Conservation (phyloP, 2,888 invertebrate genomes). For the Chrysodeixis includens region DNA sequence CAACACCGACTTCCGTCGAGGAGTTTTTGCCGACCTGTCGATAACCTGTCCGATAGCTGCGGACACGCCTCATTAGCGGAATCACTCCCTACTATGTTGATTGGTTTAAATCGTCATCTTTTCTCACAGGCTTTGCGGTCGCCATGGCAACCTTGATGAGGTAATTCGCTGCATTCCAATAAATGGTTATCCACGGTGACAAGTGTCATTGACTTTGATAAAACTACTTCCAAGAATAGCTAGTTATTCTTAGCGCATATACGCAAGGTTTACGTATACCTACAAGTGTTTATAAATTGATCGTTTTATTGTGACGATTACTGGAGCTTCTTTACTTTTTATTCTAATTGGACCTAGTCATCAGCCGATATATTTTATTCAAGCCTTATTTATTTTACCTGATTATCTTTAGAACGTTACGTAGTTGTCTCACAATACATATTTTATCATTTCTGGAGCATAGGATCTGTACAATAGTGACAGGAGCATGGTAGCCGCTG, state of each 20-base stretch:
- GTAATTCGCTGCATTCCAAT: conserved; percentile 70
- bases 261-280: conserved; percentile 11
- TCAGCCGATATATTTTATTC: neutral
- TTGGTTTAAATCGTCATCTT: conserved; percentile 71
- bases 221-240: conserved; percentile 62
- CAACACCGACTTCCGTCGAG: conserved; percentile 82
- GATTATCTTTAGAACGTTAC: neutral
- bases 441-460: conserved; percentile 38
- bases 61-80: conserved; percentile 85
- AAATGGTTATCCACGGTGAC: conserved; percentile 62
- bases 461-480: conserved; percentile 36
- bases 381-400: neutral
- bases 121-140: conserved; percentile 59
- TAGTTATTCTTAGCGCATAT: conserved; percentile 46
- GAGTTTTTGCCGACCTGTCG: conserved; percentile 83
- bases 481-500: conserved; percentile 58
- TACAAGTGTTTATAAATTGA: conserved; percentile 5
- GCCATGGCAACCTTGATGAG: conserved; percentile 61
- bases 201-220: conserved; percentile 72
- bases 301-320: neutral
- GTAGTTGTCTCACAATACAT: conserved; percentile 22
- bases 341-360: neutral
- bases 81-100: conserved; percentile 72
- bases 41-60: conserved; percentile 83
- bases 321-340: neutral